A percentile compares a stretch with the other conserved stretches of the same genome.
These are phyloP conservation scores for Acleris emargana DNA, from an alignment of 2,888 invertebrate genomes.

Conservation along the genomic window DNA sequence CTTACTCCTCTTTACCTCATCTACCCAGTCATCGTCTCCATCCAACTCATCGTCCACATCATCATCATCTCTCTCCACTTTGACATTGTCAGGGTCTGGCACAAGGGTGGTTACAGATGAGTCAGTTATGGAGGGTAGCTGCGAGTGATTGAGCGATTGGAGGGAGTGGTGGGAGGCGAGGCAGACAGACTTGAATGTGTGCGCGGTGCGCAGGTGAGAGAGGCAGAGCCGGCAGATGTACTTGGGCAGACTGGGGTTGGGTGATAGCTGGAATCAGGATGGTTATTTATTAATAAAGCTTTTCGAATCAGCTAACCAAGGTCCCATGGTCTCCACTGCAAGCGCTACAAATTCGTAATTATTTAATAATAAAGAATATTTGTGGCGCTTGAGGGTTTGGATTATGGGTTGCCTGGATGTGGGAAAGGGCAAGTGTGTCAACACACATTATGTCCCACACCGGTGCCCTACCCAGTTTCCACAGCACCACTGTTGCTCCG, in stretches of 20 bases:
- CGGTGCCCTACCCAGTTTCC: too few species aligned
- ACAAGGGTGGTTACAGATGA: neutral
- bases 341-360: too few species aligned
- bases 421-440: too few species aligned
- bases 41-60: neutral
- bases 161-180: constrained; percentile 21
- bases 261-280: constrained; percentile 11
- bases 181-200: constrained; percentile 27
- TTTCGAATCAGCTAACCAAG: too few species aligned
- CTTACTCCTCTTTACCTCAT: constrained; percentile 9
- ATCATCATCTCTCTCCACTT: neutral
- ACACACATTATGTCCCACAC: too few species aligned
- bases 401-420: too few species aligned
- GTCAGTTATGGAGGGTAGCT: neutral
- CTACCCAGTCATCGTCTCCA: constrained; percentile 9
- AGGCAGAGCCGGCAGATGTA: constrained; percentile 24
- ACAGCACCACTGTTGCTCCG: too few species aligned
- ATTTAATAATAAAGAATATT: too few species aligned
- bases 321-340: too few species aligned
- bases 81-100: neutral
- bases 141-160: neutral
- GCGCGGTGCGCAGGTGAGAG: constrained; percentile 10
- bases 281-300: neutral
- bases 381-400: too few species aligned
- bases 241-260: constrained; percentile 3